Percentiles rank a stretch among this genome's conserved stretches.
Conservation (phyloP, 2,113 vertebrate genomes). For the Sorex fumeus region DNA sequence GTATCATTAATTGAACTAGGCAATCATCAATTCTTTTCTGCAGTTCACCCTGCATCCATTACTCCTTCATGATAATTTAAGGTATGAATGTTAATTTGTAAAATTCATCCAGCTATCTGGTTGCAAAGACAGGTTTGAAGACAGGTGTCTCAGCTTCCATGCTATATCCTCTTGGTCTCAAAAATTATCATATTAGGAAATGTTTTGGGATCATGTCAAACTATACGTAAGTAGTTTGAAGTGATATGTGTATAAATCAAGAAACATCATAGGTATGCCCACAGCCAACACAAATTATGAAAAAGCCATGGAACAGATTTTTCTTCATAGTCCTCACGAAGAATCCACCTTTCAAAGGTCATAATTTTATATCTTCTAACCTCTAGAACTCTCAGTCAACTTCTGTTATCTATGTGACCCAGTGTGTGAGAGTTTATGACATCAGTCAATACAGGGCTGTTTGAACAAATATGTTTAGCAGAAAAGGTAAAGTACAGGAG, state of each 20-base stretch:
- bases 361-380: background rate
- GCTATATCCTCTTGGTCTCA: background rate
- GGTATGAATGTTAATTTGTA: background rate
- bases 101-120: background rate
- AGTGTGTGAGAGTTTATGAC: background rate
- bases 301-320: background rate
- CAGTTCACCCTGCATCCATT: background rate
- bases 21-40: background rate
- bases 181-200: background rate
- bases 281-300: background rate
- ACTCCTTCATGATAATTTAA: conserved; percentile 4
- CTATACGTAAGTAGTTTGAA: background rate
- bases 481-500: background rate
- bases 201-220: background rate
- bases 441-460: background rate
- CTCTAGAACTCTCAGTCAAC: background rate
- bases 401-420: background rate
- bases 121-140: background rate
- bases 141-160: background rate
- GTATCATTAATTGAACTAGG: conserved; percentile 32
- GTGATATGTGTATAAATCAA: background rate
- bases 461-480: background rate
- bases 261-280: background rate
- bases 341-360: background rate
- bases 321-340: background rate